phyloP scores from a whole-genome alignment of 2,888 invertebrate species.

The Pediacus dermestoides region DNA sequence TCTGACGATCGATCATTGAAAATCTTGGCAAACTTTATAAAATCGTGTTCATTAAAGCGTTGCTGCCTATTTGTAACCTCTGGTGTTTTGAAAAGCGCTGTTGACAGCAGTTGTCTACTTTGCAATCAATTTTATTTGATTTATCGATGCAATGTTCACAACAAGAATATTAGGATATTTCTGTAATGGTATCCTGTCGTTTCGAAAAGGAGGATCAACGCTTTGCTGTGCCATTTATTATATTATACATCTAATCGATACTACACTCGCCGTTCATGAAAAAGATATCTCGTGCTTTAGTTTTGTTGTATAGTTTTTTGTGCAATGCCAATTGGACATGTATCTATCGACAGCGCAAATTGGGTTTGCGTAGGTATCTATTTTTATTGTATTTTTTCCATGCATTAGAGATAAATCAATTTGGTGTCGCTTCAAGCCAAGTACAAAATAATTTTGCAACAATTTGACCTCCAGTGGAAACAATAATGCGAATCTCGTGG shows the following conservation, averaged over 20 bases:
- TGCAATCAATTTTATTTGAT: slow-evolving; percentile 28
- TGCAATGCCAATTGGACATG: neutral
- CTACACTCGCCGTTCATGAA: slow-evolving; percentile 1
- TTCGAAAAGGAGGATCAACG: slow-evolving; percentile 21
- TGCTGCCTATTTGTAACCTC: slow-evolving; percentile 18
- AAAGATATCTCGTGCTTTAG: slow-evolving; percentile 1
- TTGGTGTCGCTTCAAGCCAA: slow-evolving; percentile 4
- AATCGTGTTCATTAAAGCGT: slow-evolving; percentile 22
- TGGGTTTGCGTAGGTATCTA: slow-evolving; percentile 1
- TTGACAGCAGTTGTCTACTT: slow-evolving; percentile 31
- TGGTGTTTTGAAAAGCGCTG: slow-evolving; percentile 19
- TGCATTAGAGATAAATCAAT: no score
- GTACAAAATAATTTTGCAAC: no score
- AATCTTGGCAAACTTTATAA: slow-evolving; percentile 18
- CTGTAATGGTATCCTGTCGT: slow-evolving; percentile 25
- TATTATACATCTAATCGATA: slow-evolving; percentile 14
- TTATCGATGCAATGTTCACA: slow-evolving; percentile 25
- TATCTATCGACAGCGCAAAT: slow-evolving; percentile 1
- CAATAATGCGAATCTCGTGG: no score
- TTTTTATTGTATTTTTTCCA: slow-evolving; percentile 10
- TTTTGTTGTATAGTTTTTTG: no score
- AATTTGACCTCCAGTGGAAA: no score
- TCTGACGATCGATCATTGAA: no score
- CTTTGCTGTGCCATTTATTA: slow-evolving; percentile 25
- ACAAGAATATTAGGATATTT: slow-evolving; percentile 25